Conservation (phyloP, 2,113 vertebrate genomes). For the Grus americana region DNA sequence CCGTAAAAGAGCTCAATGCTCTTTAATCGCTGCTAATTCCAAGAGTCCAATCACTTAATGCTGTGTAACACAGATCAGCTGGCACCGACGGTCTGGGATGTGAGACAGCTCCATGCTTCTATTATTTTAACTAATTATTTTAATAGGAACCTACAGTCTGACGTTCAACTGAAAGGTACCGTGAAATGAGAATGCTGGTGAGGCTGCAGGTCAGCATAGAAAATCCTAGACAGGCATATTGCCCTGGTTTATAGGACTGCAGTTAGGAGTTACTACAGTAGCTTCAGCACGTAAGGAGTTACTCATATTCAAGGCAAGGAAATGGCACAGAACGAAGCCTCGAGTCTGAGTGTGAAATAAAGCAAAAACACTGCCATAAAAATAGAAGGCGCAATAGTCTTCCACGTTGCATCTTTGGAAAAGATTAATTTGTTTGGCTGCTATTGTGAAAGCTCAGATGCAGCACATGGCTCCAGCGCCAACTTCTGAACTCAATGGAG, state of each 20-base stretch:
- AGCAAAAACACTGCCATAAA: conserved; percentile 38
- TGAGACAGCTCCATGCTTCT: not conserved
- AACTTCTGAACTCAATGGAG: conserved; percentile 46
- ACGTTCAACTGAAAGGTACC: not conserved
- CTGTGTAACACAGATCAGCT: not conserved
- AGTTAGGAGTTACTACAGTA: not conserved
- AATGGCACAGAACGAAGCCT: not conserved
- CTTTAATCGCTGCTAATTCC: not conserved
- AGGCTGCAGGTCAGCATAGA: not conserved
- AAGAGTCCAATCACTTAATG: accelerated
- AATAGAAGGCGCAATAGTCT: conserved; percentile 10
- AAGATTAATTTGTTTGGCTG: conserved; percentile 47
- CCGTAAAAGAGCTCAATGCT: not conserved
- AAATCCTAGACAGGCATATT: not conserved
- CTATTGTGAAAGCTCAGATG: conserved; percentile 43
- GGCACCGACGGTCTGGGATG: not conserved
- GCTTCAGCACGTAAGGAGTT: not conserved
- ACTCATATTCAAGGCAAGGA: not conserved
- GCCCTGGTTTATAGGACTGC: not conserved
- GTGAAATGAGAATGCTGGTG: not conserved
- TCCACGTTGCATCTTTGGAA: conserved; percentile 27
- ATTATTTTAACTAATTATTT: not conserved
- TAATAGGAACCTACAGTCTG: not conserved
- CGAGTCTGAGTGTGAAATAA: not conserved
- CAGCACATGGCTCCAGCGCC: conserved; percentile 37